These are phyloP conservation scores for Sterrhoptilus dennistouni DNA, from an alignment of 2,113 vertebrate species.

Conservation along the genomic window DNA sequence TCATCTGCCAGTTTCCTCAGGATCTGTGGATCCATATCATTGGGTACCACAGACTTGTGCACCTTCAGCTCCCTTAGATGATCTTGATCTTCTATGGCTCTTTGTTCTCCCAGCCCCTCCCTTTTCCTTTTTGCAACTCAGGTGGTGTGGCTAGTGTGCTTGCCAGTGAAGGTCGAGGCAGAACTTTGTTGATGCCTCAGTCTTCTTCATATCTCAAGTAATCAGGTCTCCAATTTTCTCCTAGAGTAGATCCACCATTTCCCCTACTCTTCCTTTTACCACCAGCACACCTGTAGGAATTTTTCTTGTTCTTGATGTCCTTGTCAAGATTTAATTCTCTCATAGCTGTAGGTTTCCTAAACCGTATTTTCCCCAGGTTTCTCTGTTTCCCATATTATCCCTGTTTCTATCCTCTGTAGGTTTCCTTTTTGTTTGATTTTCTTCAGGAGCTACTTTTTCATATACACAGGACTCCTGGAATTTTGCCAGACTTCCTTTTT, in stretches of 20 bases:
- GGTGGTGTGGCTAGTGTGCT: accelerated
- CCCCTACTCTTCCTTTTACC: not conserved
- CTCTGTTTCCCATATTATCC: not conserved
- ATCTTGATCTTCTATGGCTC: not conserved
- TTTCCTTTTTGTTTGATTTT: not conserved
- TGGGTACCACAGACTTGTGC: accelerated
- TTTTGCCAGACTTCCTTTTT: not conserved
- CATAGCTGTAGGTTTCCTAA: not conserved
- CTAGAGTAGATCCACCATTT: not conserved
- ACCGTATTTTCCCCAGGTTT: not conserved
- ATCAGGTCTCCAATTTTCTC: not conserved
- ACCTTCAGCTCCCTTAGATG: not conserved
- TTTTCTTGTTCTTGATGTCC: not conserved
- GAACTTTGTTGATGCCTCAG: not conserved
- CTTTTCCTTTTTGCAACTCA: not conserved
- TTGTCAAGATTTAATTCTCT: not conserved
- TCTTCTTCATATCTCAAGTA: not conserved
- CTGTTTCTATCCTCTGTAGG: not conserved
- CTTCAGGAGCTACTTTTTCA: not conserved
- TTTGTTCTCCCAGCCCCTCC: not conserved
- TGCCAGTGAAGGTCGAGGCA: not conserved
- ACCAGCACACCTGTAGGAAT: accelerated
- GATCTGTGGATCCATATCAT: not conserved
- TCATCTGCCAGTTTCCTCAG: not conserved
- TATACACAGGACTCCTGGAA: not conserved